phyloP scores from a whole-genome alignment of 1,140 invertebrate species.

The Brachionus rotundiformis region DNA sequence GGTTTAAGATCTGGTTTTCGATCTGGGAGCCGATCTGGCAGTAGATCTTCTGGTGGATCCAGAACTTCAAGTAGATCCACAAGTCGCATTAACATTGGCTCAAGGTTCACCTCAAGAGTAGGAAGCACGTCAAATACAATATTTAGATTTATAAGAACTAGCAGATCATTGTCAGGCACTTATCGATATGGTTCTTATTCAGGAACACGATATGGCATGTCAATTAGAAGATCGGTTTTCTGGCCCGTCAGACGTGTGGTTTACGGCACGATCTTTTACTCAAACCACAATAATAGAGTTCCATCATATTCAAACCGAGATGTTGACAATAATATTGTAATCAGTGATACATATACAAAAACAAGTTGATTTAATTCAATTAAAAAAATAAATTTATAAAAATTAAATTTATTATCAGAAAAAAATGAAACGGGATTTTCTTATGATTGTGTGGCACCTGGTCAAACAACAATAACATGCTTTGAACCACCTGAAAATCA shows the following conservation, averaged over 20 bases:
- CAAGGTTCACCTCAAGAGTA: constrained; percentile 18
- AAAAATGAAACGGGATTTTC: not conserved
- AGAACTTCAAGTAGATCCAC: constrained; percentile 6
- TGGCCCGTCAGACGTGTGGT: constrained; percentile 51
- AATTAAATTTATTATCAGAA: not conserved
- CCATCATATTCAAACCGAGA: not conserved
- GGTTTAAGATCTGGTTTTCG: not conserved
- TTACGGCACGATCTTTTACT: not conserved
- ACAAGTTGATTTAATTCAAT: no score
- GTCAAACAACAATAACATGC: not conserved
- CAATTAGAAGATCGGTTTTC: constrained; percentile 33
- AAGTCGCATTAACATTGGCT: not conserved
- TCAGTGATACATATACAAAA: constrained; percentile 14
- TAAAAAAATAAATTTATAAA: not conserved
- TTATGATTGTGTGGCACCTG: not conserved
- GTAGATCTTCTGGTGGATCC: not conserved
- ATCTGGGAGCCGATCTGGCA: not conserved
- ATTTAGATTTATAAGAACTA: not conserved
- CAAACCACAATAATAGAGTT: constrained; percentile 6
- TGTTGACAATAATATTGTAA: not conserved
- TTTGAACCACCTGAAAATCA: constrained; percentile 9
- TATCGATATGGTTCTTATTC: constrained; percentile 7
- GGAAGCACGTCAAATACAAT: not conserved
- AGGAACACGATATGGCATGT: constrained; percentile 8
- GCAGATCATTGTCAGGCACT: not conserved